phyloP scores from a whole-genome alignment of 2,113 vertebrate species.

The Poeciliopsis occidentalis region DNA sequence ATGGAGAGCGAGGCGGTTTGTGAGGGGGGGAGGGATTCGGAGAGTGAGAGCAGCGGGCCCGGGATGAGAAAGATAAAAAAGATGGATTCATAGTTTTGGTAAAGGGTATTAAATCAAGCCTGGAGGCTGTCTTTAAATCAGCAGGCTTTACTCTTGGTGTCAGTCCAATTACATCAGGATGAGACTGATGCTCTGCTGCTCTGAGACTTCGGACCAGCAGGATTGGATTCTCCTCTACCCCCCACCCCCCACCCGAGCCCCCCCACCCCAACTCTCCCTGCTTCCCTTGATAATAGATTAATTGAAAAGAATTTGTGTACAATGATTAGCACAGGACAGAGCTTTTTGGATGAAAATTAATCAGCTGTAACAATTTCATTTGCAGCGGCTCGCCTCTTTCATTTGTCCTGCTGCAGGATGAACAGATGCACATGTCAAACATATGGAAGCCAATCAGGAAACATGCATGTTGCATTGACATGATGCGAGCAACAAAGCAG shows the following conservation, averaged over 20 bases:
- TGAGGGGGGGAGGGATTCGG: slow-evolving; percentile 50
- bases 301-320: slow-evolving; percentile 75
- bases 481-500: background rate
- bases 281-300: slow-evolving; percentile 73
- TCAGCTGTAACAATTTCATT: slow-evolving; percentile 59
- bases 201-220: slow-evolving; percentile 62
- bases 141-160: slow-evolving; percentile 75
- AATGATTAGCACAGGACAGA: slow-evolving; percentile 68
- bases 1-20: slow-evolving; percentile 22
- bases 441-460: slow-evolving; percentile 6
- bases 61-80: slow-evolving; percentile 82
- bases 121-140: slow-evolving; percentile 83
- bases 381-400: slow-evolving; percentile 22
- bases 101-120: slow-evolving; percentile 88
- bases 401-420: slow-evolving; percentile 18
- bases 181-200: slow-evolving; percentile 77
- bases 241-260: background rate
- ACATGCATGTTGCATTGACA: slow-evolving; percentile 3
- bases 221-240: slow-evolving; percentile 65
- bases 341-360: slow-evolving; percentile 63
- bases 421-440: slow-evolving; percentile 15
- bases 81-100: slow-evolving; percentile 86
- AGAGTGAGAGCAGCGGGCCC: slow-evolving; percentile 14
- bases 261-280: slow-evolving; percentile 7
- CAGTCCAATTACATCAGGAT: slow-evolving; percentile 78